Base-by-base conservation (phyloP, 2,113 vertebrate genomes). In the Neodontobutis hainanensis region DNA sequence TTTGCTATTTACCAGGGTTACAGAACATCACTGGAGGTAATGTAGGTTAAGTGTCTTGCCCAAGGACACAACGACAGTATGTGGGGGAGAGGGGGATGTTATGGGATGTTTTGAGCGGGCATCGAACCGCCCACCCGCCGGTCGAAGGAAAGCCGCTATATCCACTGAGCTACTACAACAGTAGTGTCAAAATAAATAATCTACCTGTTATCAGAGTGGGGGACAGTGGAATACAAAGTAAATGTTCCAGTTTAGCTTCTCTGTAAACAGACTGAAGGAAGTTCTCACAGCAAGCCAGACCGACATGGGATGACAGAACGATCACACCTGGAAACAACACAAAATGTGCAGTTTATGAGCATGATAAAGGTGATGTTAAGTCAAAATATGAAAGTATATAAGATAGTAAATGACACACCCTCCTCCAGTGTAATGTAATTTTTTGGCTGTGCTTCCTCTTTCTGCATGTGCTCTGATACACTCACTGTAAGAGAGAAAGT, bases 271-370 rank as follows among this genome's bases (percentile, higher is more conserved):
- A 11, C 19, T 36, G 42, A 1, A 68, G 19, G 27, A 68, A 16
- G 34, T 62, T 38, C 8, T 60, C 16, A 16, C 43, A 77, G 56
- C 52, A 14, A 19, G 56, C 0, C 0, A 12, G 11, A 36, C 8
- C 27, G 3, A 5, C 6, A 11, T 2, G 44, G 2, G 67, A 51
- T 0, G 70, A 61, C 36, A 80, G 5, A 32, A 69, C 8, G 46
- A 77, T 68, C 57, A 48, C 50, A 63, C 70, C 76, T 82, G 10
- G 16, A 68, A 16, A n/a, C 65, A 43, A 53, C 6, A 38, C 0
- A 14, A 43, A 48, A 14, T 4, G 1, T 38, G 7, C 36, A 38
- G 4, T 38, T 38, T 38, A 38, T 38, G 7, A 38, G 4, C 36
- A 38, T 6, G 4, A 4, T 5, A 38, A 38, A 38, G 4, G 36